Evolutionary conservation across 2,113 vertebrate genomes (phyloP).

Genomic region (Microcebus ravelobensis): DNA sequence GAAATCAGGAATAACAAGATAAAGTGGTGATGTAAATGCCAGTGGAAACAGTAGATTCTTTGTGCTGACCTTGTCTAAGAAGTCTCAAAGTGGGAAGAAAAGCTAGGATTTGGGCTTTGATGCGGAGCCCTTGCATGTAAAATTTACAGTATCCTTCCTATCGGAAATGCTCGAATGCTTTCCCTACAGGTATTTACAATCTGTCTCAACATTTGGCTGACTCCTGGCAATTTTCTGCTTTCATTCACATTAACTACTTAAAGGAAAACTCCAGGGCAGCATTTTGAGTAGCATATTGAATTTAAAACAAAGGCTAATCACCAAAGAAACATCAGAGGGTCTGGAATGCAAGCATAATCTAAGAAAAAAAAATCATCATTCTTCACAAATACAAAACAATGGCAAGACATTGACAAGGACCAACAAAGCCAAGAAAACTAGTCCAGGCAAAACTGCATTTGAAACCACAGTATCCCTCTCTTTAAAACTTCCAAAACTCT

Average conservation of each 20-base stretch:
- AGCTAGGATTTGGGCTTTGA: constrained; percentile 74
- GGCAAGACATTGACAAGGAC: constrained; percentile 16
- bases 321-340: constrained; percentile 57
- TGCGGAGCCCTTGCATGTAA: constrained; percentile 63
- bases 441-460: not conserved
- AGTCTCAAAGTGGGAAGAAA: constrained; percentile 80
- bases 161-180: constrained; percentile 73
- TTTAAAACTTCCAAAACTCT: constrained; percentile 43
- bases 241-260: constrained; percentile 63
- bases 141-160: constrained; percentile 75
- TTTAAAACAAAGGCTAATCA: constrained; percentile 72
- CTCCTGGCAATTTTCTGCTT: constrained; percentile 70
- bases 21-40: constrained; percentile 81
- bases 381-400: constrained; percentile 53
- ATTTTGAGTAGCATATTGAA: constrained; percentile 62
- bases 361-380: constrained; percentile 26
- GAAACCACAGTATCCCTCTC: constrained; percentile 20
- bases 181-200: constrained; percentile 66
- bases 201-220: constrained; percentile 66
- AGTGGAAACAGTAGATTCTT: constrained; percentile 83
- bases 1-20: constrained; percentile 85
- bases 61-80: constrained; percentile 82
- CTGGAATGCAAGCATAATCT: constrained; percentile 4
- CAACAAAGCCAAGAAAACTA: constrained; percentile 36
- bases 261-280: constrained; percentile 41